Evolutionary conservation across 2,888 invertebrate genomes (phyloP), one percentile per base, ranked within the genome.

Genomic region (Drosophila longiperda): DNA sequence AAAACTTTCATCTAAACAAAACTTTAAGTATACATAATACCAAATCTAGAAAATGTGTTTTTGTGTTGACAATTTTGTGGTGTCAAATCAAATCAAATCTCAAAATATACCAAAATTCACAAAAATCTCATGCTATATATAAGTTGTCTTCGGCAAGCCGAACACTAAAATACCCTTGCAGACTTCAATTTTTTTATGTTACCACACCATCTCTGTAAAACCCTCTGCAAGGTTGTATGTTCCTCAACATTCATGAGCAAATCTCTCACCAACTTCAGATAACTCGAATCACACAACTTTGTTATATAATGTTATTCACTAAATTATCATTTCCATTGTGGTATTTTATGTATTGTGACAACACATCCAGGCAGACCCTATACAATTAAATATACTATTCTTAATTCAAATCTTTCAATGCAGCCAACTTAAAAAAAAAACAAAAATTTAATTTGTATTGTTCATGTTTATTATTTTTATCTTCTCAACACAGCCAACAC

Each of bases 1-100:
- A 91, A 92, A 91, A 92, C 90, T 92, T 92, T 89, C 92, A 92
- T 91, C 91, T 92, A 48, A 80, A 91, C 80, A 92, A 91, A 91
- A 86, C 90, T 92, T 92, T 92, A 92, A 92, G 92, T 92, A 92
- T 92, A 91, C 83, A 77, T 67, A 82, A 87, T 68, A 74, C 65
- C 73, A 78, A 83, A 78, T 68, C 70, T 82, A 84, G 85, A 80
- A 64, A 85, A 59, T 78, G 74, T 86, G 76, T 72, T 87, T 82
- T 74, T 80, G 78, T 78, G 76, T 82, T 73, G 60, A 60, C 61
- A 75, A 71, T 67, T 55, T 60, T 53, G 40, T 57, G 57, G 40
- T 57, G 57, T 57, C 57, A 57, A 53, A 55, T 81, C 73, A 79
- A 68, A 63, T 40, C 64, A 64, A 74, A 45, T 63, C 52, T 58